Evolutionary conservation across 2,797 vertebrate species (phyloP).

Genomic region (Bovichtus diacanthus): DNA sequence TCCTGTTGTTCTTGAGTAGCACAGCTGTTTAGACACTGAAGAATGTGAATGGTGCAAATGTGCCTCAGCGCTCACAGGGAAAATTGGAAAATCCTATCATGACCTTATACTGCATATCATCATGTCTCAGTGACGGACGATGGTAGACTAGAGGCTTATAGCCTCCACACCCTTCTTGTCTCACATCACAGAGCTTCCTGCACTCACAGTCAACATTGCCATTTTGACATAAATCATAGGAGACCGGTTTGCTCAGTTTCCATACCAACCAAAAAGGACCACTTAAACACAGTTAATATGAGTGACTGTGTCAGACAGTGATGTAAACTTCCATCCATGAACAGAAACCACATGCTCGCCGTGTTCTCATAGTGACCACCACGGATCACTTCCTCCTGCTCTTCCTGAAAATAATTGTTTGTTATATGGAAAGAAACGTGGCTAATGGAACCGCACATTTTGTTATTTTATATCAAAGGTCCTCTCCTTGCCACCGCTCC

Average conservation of each 20-base stretch:
- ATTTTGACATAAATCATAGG: constrained; percentile 35
- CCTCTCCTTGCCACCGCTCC: constrained; percentile 51
- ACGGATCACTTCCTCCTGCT: constrained; percentile 41
- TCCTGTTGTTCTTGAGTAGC: constrained; percentile 36
- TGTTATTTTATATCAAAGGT: constrained; percentile 53
- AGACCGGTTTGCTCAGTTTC: constrained; percentile 52
- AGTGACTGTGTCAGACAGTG: constrained; percentile 41
- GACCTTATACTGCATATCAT: constrained; percentile 16
- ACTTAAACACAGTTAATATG: constrained; percentile 26
- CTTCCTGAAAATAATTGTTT: constrained; percentile 65
- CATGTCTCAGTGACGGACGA: constrained; percentile 9
- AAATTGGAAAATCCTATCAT: constrained; percentile 3
- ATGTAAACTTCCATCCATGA: constrained; percentile 43
- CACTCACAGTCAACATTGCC: not conserved
- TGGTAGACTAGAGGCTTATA: not conserved
- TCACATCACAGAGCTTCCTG: constrained; percentile 21
- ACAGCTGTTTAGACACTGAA: constrained; percentile 42
- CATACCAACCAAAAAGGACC: constrained; percentile 43
- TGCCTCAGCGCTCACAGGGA: not conserved
- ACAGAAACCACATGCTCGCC: constrained; percentile 56
- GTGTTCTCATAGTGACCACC: constrained; percentile 48
- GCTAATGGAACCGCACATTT: constrained; percentile 45
- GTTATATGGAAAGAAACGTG: constrained; percentile 70
- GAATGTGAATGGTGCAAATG: constrained; percentile 27
- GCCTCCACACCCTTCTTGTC: constrained; percentile 13